Percentiles rank a stretch among this genome's conserved stretches.
Evolutionary conservation across 2,113 vertebrate genomes (phyloP).

Genomic region (Cichladusa arquata): DNA sequence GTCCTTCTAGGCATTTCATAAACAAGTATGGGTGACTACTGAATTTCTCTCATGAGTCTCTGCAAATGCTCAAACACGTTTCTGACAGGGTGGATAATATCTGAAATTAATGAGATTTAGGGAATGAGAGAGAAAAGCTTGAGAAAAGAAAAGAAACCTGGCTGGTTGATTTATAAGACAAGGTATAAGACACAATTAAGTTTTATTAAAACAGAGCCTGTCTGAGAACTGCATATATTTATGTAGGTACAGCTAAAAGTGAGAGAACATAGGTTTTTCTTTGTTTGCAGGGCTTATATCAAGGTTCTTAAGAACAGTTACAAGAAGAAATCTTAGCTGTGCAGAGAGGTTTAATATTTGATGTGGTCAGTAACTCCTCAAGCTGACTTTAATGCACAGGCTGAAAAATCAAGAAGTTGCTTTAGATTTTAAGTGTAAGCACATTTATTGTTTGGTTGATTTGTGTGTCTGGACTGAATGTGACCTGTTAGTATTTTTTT

Average conservation of each 20-base stretch:
- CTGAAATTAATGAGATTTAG: not conserved
- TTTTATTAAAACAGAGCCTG: not conserved
- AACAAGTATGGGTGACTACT: not conserved
- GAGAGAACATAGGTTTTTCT: not conserved
- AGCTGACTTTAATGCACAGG: not conserved
- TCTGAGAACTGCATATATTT: not conserved
- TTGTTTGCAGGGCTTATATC: not conserved
- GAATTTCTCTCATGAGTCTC: not conserved
- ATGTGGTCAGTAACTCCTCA: not conserved
- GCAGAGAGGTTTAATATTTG: not conserved
- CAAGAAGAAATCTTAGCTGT: not conserved
- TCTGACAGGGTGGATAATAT: constrained; percentile 7
- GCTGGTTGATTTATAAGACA: not conserved
- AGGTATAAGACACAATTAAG: not conserved
- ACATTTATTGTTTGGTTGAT: not conserved
- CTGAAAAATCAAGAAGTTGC: not conserved
- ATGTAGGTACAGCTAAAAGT: not conserved
- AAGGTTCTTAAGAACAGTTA: not conserved
- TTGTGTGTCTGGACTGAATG: not conserved
- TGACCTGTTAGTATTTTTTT: not conserved
- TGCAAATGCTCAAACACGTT: not conserved
- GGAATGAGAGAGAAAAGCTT: not conserved
- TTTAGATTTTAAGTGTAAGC: not conserved
- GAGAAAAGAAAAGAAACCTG: not conserved
- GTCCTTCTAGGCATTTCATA: not conserved